Evolutionary conservation across 2,888 invertebrate genomes (phyloP).

Genomic region (Eupithecia tripunctaria): DNA sequence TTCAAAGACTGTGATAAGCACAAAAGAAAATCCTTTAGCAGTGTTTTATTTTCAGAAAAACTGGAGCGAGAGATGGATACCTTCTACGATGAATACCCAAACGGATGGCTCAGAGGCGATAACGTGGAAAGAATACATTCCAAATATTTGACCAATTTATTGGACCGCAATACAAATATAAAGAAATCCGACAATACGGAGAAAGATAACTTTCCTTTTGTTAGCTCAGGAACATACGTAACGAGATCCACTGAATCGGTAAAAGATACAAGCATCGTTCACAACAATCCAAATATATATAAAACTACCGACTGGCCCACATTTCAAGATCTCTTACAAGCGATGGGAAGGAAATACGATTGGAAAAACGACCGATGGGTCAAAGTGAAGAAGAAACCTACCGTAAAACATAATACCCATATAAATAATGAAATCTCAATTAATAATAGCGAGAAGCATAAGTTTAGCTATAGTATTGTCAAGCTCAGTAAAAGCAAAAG

Average conservation of each 20-base stretch:
- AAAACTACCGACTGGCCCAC: conserved; percentile 65
- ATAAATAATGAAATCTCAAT: conserved; percentile 43
- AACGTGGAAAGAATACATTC: conserved; percentile 58
- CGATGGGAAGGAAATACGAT: conserved; percentile 74
- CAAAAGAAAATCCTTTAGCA: conserved; percentile 13
- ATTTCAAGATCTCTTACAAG: conserved; percentile 73
- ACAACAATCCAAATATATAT: conserved; percentile 35
- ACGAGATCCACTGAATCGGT: conserved; percentile 26
- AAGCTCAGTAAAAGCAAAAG: conserved; percentile 75
- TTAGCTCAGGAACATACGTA: conserved; percentile 30
- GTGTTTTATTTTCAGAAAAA: conserved; percentile 60
- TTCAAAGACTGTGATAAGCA: background rate
- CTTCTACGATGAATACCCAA: conserved; percentile 71
- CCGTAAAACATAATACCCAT: conserved; percentile 39
- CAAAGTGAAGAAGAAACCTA: conserved; percentile 71
- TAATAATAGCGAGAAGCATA: conserved; percentile 68
- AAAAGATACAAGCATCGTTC: conserved; percentile 35
- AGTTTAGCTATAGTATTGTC: conserved; percentile 75
- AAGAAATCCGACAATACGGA: conserved; percentile 45
- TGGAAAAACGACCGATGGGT: conserved; percentile 82
- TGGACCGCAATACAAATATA: conserved; percentile 50
- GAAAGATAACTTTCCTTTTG: conserved; percentile 41
- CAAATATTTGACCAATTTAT: conserved; percentile 54
- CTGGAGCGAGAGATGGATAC: conserved; percentile 71
- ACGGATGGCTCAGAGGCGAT: conserved; percentile 57